phyloP scores from a whole-genome alignment of 2,888 invertebrate species.

The Congeria kusceri region DNA sequence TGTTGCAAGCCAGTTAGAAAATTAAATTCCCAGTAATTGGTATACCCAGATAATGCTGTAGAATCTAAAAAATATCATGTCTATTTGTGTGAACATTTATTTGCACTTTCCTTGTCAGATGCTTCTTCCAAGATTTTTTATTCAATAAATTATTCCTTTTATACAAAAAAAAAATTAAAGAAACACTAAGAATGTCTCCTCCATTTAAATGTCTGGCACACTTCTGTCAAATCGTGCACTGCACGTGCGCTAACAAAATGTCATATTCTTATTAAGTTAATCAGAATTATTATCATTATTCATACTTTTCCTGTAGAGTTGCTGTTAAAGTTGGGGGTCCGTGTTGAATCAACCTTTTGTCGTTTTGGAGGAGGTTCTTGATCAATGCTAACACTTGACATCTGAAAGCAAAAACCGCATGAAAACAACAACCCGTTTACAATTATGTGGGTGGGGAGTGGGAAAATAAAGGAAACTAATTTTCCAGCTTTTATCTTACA shows the following conservation, averaged over 20 bases:
- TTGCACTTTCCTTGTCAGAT: too few species aligned
- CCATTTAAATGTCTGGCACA: neutral
- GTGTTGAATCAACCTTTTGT: constrained; percentile 72
- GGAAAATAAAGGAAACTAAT: neutral
- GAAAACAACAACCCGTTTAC: neutral
- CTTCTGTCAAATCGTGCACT: neutral
- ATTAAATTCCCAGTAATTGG: too few species aligned
- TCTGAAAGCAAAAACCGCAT: constrained; percentile 66
- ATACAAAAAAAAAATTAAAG: too few species aligned
- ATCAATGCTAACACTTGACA: constrained; percentile 79
- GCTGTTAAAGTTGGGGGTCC: constrained; percentile 66
- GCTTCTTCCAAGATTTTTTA: too few species aligned
- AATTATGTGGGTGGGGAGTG: neutral
- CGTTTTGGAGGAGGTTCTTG: constrained; percentile 80
- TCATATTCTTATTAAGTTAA: neutral
- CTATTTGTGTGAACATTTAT: too few species aligned
- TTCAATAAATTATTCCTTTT: too few species aligned
- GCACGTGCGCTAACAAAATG: neutral
- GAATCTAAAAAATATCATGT: too few species aligned
- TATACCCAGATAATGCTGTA: too few species aligned
- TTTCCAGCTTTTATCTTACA: neutral
- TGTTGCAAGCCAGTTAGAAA: too few species aligned
- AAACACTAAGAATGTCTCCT: too few species aligned
- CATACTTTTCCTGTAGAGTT: constrained; percentile 50
- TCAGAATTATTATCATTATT: neutral